A percentile compares a stretch with the other conserved stretches of the same genome.
phyloP scores from a whole-genome alignment of 2,888 invertebrate species.

The Cheilosia vernalis region DNA sequence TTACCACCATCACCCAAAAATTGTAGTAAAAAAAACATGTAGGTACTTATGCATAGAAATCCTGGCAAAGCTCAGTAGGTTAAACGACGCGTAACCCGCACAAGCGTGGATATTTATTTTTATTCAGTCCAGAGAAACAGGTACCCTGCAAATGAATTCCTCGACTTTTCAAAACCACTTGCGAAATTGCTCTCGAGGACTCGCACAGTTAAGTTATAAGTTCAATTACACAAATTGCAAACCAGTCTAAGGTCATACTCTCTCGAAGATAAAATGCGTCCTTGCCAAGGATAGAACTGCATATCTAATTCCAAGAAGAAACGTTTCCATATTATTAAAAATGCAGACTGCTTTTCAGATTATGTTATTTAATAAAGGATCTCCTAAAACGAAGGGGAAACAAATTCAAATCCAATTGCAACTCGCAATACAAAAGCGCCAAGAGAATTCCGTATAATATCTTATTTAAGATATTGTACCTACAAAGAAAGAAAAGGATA shows the following conservation, averaged over 20 bases:
- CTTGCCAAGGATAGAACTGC: not conserved
- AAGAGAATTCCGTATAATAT: not conserved
- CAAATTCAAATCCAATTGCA: conserved; percentile 5
- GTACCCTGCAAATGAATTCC: too few species aligned
- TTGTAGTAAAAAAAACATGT: too few species aligned
- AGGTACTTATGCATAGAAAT: too few species aligned
- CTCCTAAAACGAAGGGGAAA: not conserved
- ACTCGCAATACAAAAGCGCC: not conserved
- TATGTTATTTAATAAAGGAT: conserved; percentile 1
- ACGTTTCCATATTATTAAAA: not conserved
- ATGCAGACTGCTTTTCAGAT: not conserved
- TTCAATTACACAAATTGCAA: not conserved
- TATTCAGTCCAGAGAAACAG: too few species aligned
- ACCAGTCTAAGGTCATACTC: not conserved
- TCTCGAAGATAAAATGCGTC: not conserved
- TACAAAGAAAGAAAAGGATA: not conserved
- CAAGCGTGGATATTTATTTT: too few species aligned
- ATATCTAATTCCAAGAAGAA: not conserved
- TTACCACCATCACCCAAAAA: too few species aligned
- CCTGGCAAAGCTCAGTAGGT: too few species aligned
- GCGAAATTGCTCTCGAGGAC: not conserved
- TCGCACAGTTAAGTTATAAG: not conserved
- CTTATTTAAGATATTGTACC: not conserved
- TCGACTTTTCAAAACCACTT: not conserved
- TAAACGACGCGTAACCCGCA: too few species aligned